These are phyloP conservation scores for Nylanderia fulva DNA, from an alignment of 1,140 invertebrate genomes.

Conservation along the genomic window DNA sequence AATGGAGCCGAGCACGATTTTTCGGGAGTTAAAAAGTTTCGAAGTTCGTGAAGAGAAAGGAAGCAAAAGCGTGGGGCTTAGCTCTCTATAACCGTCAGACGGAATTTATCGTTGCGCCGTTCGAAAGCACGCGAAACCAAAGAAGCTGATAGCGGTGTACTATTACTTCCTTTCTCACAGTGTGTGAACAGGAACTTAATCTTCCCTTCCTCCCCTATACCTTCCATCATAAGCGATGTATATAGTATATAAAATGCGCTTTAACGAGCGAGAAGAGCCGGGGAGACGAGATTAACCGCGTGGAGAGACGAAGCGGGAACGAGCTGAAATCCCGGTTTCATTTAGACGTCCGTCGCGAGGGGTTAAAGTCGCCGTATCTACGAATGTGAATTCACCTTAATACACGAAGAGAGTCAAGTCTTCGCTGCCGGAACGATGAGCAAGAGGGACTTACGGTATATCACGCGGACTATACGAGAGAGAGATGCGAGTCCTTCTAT, in stretches of 20 bases:
- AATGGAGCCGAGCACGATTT: constrained; percentile 58
- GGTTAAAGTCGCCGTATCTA: constrained; percentile 34
- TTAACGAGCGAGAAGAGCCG: constrained; percentile 42
- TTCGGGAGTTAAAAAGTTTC: constrained; percentile 44
- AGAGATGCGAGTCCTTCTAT: constrained; percentile 60
- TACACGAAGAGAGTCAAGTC: constrained; percentile 59
- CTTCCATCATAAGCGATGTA: not conserved
- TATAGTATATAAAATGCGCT: constrained; percentile 38
- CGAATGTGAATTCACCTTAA: constrained; percentile 74
- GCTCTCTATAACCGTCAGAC: constrained; percentile 53
- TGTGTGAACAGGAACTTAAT: constrained; percentile 62
- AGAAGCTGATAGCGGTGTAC: constrained; percentile 61
- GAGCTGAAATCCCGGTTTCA: not conserved
- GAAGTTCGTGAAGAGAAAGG: constrained; percentile 56
- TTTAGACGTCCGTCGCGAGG: constrained; percentile 25
- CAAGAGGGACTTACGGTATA: constrained; percentile 43
- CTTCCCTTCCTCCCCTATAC: too few species aligned
- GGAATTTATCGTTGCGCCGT: constrained; percentile 55
- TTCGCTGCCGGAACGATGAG: constrained; percentile 14
- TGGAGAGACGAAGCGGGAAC: not conserved
- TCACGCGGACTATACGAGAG: constrained; percentile 60
- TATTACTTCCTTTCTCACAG: constrained; percentile 62
- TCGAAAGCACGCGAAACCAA: constrained; percentile 49
- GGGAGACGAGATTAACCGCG: constrained; percentile 48
- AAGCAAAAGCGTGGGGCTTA: not conserved